These are phyloP conservation scores for Epiperipatus broadwayi DNA, from an alignment of 2,888 invertebrate species.

Conservation along the genomic window DNA sequence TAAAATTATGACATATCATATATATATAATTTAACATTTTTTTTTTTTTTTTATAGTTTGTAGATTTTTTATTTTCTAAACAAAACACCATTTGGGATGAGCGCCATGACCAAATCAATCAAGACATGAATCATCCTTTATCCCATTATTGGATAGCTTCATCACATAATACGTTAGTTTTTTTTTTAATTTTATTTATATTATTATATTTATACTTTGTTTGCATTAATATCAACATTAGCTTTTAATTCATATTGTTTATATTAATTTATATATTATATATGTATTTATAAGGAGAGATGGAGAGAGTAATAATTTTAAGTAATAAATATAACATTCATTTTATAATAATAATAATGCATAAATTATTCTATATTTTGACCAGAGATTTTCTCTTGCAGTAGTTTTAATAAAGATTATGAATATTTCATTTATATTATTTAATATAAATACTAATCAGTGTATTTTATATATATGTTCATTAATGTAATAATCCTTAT, in stretches of 20 bases:
- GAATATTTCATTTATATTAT: too few species aligned
- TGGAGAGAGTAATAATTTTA: too few species aligned
- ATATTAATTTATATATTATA: slow-evolving; percentile 6
- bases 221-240: neutral
- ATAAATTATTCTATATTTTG: too few species aligned
- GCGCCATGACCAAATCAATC: slow-evolving; percentile 47
- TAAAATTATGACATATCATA: neutral
- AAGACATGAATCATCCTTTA: slow-evolving; percentile 75
- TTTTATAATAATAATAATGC: too few species aligned
- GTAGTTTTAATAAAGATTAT: too few species aligned
- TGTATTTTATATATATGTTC: too few species aligned
- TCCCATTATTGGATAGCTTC: slow-evolving; percentile 90
- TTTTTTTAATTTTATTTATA: neutral
- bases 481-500: too few species aligned
- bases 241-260: neutral
- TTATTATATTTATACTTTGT: slow-evolving; percentile 7
- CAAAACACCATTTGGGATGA: slow-evolving; percentile 79
- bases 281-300: slow-evolving; percentile 10
- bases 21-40: too few species aligned
- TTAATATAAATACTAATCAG: too few species aligned
- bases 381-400: too few species aligned
- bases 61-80: slow-evolving; percentile 78
- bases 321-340: too few species aligned
- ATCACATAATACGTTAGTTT: slow-evolving; percentile 75
- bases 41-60: slow-evolving; percentile 39